Evolutionary conservation across 2,797 vertebrate species (phyloP).

Genomic region (Rhadinocentrus ornatus): DNA sequence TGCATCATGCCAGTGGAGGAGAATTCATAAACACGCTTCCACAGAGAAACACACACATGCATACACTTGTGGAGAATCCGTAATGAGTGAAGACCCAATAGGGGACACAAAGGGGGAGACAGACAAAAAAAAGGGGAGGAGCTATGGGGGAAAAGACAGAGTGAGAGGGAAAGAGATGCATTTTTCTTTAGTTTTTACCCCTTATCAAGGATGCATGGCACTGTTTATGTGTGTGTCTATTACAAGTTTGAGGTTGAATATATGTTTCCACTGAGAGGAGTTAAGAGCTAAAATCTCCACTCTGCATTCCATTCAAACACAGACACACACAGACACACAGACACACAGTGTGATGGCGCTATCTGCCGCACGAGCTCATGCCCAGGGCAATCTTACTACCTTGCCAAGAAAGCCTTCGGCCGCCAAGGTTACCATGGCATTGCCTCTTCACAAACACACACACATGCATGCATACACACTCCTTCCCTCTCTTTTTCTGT

Average conservation of each 20-base stretch:
- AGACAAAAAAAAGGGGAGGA: conserved; percentile 42
- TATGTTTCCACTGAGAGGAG: conserved; percentile 34
- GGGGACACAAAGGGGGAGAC: conserved; percentile 52
- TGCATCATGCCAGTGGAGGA: conserved; percentile 73
- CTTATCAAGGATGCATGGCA: conserved; percentile 59
- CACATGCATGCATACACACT: conserved; percentile 2
- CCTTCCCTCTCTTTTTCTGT: conserved; percentile 17
- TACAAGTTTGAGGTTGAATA: conserved; percentile 49
- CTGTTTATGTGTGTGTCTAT: conserved; percentile 32
- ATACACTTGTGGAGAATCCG: conserved; percentile 68
- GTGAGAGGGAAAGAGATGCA: conserved; percentile 43
- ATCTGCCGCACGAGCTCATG: conserved; percentile 34
- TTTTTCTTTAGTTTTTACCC: conserved; percentile 33
- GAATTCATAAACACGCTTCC: conserved; percentile 70
- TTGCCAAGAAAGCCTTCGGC: conserved; percentile 68
- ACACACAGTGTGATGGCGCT: conserved; percentile 22
- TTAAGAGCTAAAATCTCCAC: conserved; percentile 51
- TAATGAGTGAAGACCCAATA: conserved; percentile 72
- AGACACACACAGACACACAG: conserved; percentile 20
- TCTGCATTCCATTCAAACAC: conserved; percentile 44
- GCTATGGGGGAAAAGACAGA: conserved; percentile 21
- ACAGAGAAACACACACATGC: conserved; percentile 14
- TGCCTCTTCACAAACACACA: conserved; percentile 55
- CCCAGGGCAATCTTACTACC: conserved; percentile 55
- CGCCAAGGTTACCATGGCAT: conserved; percentile 71